Evolutionary conservation across 2,888 invertebrate species (phyloP).

Genomic region (Melanchra persicariae): DNA sequence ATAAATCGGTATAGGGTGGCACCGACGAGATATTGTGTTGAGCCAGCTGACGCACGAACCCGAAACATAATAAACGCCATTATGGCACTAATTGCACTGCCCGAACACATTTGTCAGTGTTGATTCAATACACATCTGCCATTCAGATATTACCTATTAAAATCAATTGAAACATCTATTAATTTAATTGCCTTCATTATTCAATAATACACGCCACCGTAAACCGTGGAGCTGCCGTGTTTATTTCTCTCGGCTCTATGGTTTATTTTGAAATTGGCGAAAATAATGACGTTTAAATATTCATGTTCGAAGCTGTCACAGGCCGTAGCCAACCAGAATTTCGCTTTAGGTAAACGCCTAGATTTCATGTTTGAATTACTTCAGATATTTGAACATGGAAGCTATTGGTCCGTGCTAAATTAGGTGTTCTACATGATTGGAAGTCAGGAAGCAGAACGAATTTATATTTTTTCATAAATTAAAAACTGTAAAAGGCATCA

Average conservation of each 20-base stretch:
- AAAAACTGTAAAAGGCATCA: constrained; percentile 8
- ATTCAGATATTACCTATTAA: constrained; percentile 67
- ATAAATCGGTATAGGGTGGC: constrained; percentile 77
- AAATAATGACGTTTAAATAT: constrained; percentile 47
- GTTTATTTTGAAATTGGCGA: constrained; percentile 40
- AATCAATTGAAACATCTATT: constrained; percentile 67
- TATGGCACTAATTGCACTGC: constrained; percentile 67
- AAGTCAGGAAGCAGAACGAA: not conserved
- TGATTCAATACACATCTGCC: constrained; percentile 67
- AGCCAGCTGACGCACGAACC: constrained; percentile 75
- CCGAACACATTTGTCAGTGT: constrained; percentile 60
- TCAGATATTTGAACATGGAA: constrained; percentile 4
- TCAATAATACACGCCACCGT: constrained; percentile 59
- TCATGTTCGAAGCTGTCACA: constrained; percentile 26
- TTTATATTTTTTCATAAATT: not conserved
- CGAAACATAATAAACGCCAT: constrained; percentile 69
- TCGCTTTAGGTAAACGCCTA: constrained; percentile 20
- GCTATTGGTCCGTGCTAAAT: not conserved
- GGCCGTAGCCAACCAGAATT: constrained; percentile 16
- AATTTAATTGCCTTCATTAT: constrained; percentile 64
- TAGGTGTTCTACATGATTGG: not conserved
- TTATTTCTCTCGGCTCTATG: constrained; percentile 27
- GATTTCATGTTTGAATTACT: constrained; percentile 30
- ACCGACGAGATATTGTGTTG: constrained; percentile 74
- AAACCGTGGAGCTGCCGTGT: constrained; percentile 28